These are phyloP conservation scores for Podarcis muralis DNA, from an alignment of 2,113 vertebrate genomes.

Conservation along the genomic window DNA sequence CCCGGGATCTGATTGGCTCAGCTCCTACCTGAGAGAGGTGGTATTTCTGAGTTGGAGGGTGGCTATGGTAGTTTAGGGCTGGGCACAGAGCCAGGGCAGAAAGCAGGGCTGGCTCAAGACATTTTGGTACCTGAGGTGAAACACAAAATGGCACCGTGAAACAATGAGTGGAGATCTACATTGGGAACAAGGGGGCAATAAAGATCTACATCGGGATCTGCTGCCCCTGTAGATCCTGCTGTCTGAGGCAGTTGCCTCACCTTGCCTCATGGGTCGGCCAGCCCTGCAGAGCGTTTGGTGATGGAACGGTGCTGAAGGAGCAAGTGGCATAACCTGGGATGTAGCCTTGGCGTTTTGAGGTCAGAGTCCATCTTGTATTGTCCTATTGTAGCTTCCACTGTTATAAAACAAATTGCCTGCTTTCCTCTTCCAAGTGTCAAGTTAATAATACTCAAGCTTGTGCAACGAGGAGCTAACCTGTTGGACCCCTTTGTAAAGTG, in stretches of 20 bases:
- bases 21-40: not conserved
- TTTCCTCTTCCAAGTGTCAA: not conserved
- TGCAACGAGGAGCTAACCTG: not conserved
- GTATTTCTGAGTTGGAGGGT: not conserved
- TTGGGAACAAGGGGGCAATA: too few species aligned
- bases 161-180: too few species aligned
- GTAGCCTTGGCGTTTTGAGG: fast-evolving
- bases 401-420: not conserved
- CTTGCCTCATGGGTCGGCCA: too few species aligned
- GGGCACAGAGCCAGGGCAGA: not conserved
- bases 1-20: not conserved
- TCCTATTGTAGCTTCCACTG: not conserved
- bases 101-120: too few species aligned
- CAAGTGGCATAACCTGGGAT: not conserved
- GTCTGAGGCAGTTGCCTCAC: too few species aligned
- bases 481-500: not conserved
- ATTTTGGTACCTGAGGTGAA: too few species aligned
- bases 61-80: too few species aligned
- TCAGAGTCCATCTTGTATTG: not conserved
- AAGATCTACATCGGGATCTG: too few species aligned
- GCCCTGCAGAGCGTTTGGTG: not conserved
- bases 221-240: too few species aligned
- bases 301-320: not conserved
- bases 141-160: too few species aligned
- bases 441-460: not conserved